Conservation (phyloP, 2,797 vertebrate genomes). For the Oceanodroma leucorhoa region DNA sequence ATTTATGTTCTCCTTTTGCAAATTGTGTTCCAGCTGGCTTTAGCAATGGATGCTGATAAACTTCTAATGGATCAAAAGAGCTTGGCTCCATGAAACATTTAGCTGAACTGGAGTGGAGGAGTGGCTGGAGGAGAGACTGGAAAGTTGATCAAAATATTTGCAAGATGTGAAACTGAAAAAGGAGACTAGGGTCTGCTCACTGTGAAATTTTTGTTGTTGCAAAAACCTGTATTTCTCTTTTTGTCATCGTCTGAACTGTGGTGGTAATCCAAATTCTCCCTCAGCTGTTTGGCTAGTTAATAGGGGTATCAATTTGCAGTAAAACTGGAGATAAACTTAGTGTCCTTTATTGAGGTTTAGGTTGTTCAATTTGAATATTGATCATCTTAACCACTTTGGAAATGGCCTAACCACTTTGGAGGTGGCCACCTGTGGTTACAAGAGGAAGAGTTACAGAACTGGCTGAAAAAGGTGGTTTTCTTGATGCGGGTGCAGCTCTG, state of each 20-base stretch:
- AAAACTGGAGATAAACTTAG: background rate
- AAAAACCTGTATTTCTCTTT: background rate
- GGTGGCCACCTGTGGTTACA: background rate
- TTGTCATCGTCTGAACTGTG: background rate
- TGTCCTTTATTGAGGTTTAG: background rate
- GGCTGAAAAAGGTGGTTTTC: background rate
- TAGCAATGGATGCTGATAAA: background rate
- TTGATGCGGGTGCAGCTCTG: background rate
- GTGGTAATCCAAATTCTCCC: background rate
- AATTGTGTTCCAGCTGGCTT: background rate
- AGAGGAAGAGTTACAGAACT: background rate
- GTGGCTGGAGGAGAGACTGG: background rate
- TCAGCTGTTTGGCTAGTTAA: background rate
- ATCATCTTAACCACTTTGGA: background rate
- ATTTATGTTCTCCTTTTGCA: background rate
- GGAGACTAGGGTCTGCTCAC: background rate
- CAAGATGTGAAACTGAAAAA: background rate
- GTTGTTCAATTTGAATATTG: background rate
- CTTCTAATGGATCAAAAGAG: background rate
- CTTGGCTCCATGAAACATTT: background rate
- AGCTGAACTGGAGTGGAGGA: background rate
- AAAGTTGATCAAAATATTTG: background rate
- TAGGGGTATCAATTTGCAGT: background rate
- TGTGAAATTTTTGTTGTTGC: background rate
- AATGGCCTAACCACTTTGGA: background rate